These are phyloP conservation scores for Salminus brasiliensis DNA, from an alignment of 2,113 vertebrate genomes.

Conservation along the genomic window DNA sequence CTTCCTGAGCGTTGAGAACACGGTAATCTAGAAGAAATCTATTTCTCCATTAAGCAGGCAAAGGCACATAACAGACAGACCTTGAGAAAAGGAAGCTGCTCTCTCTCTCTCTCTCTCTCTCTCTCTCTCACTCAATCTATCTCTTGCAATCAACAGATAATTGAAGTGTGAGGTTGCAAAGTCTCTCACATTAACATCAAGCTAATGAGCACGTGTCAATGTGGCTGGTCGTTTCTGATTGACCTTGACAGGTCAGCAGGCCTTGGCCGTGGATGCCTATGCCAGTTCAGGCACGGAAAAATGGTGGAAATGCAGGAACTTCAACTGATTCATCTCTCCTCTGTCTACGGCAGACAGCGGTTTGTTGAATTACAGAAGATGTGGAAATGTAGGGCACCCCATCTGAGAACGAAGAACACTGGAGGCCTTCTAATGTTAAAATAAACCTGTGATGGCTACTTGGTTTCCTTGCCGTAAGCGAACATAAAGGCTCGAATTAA, in stretches of 20 bases:
- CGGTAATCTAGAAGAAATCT: constrained; percentile 47
- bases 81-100: constrained; percentile 16
- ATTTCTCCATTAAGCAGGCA: constrained; percentile 42
- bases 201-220: constrained; percentile 25
- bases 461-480: constrained; percentile 44
- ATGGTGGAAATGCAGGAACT: background rate
- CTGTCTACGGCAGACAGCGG: background rate
- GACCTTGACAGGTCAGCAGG: constrained; percentile 37
- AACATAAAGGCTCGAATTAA: constrained; percentile 28
- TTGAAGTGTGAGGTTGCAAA: constrained; percentile 39
- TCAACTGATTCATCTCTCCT: background rate
- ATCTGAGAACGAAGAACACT: constrained; percentile 23
- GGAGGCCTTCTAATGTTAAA: constrained; percentile 41
- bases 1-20: constrained; percentile 44
- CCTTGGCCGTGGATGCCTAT: constrained; percentile 12
- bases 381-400: constrained; percentile 41
- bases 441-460: constrained; percentile 44
- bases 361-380: background rate
- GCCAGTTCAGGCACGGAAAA: background rate
- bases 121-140: background rate
- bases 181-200: constrained; percentile 23
- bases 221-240: constrained; percentile 39
- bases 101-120: constrained; percentile 10
- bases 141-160: constrained; percentile 46
- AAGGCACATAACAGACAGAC: constrained; percentile 8